Evolutionary conservation across 92 coral and sea anemone genomes (phyloP).

Genomic region (Blastomussa wellsi): DNA sequence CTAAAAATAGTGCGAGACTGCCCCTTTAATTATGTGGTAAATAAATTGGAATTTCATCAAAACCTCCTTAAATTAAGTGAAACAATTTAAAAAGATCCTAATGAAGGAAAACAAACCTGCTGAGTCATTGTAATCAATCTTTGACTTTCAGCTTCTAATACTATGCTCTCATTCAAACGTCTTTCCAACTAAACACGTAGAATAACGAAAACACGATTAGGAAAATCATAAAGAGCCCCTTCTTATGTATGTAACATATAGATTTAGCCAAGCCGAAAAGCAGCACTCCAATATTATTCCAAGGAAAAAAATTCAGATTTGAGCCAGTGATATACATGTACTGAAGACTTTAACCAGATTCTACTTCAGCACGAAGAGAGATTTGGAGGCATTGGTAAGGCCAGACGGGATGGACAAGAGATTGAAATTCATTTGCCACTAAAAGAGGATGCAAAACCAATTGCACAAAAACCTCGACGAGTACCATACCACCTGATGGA

Average conservation of each 20-base stretch:
- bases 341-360: too few species aligned
- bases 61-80: background rate
- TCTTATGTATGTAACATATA: too few species aligned
- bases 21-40: too few species aligned
- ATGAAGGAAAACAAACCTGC: background rate
- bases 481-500: slow-evolving; percentile 61
- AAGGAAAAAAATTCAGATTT: too few species aligned
- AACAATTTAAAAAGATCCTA: background rate
- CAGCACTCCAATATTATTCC: too few species aligned
- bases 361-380: too few species aligned
- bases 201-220: background rate
- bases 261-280: too few species aligned
- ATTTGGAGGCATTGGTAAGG: slow-evolving; percentile 62
- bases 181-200: background rate
- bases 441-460: slow-evolving; percentile 52
- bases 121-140: background rate
- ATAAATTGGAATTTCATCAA: background rate
- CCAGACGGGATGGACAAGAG: slow-evolving; percentile 41
- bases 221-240: too few species aligned
- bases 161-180: background rate
- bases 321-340: too few species aligned
- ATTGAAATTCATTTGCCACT: slow-evolving; percentile 45
- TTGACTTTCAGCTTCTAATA: background rate
- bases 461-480: slow-evolving; percentile 54
- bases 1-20: too few species aligned